Conservation (phyloP, 2,113 vertebrate species). For the Campylomormyrus numenius region DNA sequence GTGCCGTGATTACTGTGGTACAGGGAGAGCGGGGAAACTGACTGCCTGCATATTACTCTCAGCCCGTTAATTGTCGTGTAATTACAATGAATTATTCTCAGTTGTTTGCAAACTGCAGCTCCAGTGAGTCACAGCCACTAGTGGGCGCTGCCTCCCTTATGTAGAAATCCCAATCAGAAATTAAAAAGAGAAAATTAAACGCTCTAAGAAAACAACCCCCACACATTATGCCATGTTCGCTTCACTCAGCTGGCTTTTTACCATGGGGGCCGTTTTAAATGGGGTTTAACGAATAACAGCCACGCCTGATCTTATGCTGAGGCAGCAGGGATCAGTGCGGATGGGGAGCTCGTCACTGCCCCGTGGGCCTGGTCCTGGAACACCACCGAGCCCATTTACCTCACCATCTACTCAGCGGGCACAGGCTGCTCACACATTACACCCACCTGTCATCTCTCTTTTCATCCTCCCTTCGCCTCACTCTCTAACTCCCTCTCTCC, state of each 20-base stretch:
- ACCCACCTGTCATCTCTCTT: background rate
- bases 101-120: background rate
- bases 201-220: background rate
- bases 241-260: background rate
- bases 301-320: background rate
- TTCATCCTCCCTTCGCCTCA: background rate
- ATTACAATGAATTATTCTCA: constrained; percentile 12
- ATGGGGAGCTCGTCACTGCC: background rate
- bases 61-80: background rate
- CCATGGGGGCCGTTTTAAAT: background rate
- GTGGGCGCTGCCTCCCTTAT: background rate
- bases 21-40: background rate
- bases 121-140: background rate
- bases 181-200: background rate
- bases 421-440: background rate
- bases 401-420: background rate
- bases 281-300: background rate
- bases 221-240: background rate
- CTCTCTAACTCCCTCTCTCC: background rate
- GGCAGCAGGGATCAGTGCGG: background rate
- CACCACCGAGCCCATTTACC: background rate
- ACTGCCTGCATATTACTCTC: background rate
- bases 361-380: background rate
- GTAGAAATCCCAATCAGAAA: background rate
- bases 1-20: background rate